Evolutionary conservation across 2,888 invertebrate species (phyloP), one percentile per base, ranked within the genome.

Genomic region (Fabriciana adippe): DNA sequence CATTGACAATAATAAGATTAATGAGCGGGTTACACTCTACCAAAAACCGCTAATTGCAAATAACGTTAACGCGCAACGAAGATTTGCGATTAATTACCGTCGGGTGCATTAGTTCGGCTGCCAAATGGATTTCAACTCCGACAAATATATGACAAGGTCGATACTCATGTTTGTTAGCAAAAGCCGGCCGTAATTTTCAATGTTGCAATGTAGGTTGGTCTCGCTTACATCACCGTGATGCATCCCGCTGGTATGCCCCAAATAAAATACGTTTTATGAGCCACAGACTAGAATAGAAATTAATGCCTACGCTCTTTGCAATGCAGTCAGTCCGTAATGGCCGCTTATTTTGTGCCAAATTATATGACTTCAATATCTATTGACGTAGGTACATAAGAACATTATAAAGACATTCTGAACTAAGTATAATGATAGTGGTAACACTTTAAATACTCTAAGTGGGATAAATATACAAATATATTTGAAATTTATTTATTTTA

Each of bases 121-220:
- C 81, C 80, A 81, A 80, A 78, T 75, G 70, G 64, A 70, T 73
- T 70, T 73, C 72, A 68, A 69, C 71, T 67, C 69, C 56, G 69
- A 73, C 72, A 69, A 71, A 70, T 71, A 67, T 71, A 67, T 69
- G 72, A 69, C 75, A 74, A 78, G 78, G 75, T 68, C 71, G 69
- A 56, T 50, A 61, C 67, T 66, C 54, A 73, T 70, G 66, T 67
- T 68, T 67, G 69, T 67, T 66, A 62, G 70, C 66, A 69, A 48
- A 69, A 72, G 60, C 70, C 66, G 70, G 64, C 73, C 73, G 76
- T 78, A 76, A 78, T 74, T 78, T 76, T 74, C 70, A 76, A 75
- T 75, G 74, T 73, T 74, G 69, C 74, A 70, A 72, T 72, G 71
- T 74, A 68, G 67, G 74, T 72, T 70, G 64, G 55, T 55, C 60